A percentile compares a stretch with the other conserved stretches of the same genome.
These are phyloP conservation scores for Xyliphius kryptos DNA, from an alignment of 2,113 vertebrate species.

Conservation along the genomic window DNA sequence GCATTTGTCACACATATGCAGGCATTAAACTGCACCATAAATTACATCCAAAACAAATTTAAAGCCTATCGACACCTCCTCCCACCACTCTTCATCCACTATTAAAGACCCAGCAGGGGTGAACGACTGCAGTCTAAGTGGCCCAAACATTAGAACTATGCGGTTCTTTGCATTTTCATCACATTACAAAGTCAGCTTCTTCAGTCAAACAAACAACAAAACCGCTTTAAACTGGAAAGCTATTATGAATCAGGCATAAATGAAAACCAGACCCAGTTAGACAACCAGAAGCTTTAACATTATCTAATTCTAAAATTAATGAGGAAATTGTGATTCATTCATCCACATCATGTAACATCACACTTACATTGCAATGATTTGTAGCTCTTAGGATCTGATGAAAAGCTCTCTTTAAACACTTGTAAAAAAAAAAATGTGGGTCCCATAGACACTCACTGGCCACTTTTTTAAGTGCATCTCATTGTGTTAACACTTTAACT, in stretches of 20 bases:
- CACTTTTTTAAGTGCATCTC: no score
- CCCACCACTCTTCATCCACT: background rate
- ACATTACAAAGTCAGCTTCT: constrained; percentile 45
- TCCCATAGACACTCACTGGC: no score
- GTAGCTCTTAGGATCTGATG: background rate
- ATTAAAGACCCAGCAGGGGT: constrained; percentile 7
- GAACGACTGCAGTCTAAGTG: constrained; percentile 36
- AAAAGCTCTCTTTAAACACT: background rate
- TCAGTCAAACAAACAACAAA: constrained; percentile 39
- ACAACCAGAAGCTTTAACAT: constrained; percentile 20
- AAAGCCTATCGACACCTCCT: constrained; percentile 48
- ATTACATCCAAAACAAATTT: constrained; percentile 36
- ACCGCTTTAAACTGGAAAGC: constrained; percentile 38
- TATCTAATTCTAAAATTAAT: constrained; percentile 36
- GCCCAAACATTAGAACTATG: constrained; percentile 18
- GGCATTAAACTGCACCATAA: constrained; percentile 27
- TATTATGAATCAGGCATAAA: constrained; percentile 41
- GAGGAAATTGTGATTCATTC: background rate
- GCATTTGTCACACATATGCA: constrained; percentile 25
- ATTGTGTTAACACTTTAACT: no score
- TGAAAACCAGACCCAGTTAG: constrained; percentile 43
- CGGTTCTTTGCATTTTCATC: constrained; percentile 36
- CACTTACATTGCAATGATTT: background rate
- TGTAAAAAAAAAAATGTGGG: no score
- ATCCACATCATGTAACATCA: constrained; percentile 1